Conservation (phyloP, 2,113 vertebrate species). For the human (Homo sapiens) region DNA sequence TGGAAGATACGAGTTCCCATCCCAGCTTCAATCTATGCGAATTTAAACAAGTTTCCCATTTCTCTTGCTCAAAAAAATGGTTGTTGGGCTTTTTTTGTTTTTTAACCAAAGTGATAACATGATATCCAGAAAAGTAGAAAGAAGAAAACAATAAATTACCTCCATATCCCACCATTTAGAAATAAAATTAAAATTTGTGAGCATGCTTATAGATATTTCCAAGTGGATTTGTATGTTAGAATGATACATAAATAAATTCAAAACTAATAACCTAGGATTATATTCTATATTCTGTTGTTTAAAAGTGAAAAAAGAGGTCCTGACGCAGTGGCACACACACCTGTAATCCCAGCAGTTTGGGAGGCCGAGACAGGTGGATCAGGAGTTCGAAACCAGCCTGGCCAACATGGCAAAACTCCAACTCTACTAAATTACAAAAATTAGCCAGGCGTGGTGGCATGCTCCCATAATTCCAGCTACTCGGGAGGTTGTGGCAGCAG, state of each 20-base stretch:
- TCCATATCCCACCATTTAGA: background rate
- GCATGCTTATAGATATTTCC: background rate
- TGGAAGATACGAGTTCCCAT: background rate
- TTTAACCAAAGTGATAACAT: background rate
- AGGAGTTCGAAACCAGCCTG: no score
- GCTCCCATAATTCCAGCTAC: no score
- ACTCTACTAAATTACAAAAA: no score
- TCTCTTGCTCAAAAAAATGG: background rate
- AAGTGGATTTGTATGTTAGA: background rate
- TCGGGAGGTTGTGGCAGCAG: no score
- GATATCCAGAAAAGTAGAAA: background rate
- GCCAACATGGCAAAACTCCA: no score
- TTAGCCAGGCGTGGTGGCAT: no score
- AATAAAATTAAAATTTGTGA: slow-evolving; percentile 7
- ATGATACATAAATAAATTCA: background rate
- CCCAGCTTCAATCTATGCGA: background rate
- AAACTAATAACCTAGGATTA: background rate
- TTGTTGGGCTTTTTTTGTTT: background rate
- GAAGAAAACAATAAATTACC: background rate
- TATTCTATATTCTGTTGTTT: background rate
- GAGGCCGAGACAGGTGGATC: no score
- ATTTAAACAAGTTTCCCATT: background rate
- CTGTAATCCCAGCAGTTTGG: no score
- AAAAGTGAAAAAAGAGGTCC: background rate
- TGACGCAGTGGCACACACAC: no score